phyloP scores from a whole-genome alignment of 2,888 invertebrate genomes.

The Spisula solida region DNA sequence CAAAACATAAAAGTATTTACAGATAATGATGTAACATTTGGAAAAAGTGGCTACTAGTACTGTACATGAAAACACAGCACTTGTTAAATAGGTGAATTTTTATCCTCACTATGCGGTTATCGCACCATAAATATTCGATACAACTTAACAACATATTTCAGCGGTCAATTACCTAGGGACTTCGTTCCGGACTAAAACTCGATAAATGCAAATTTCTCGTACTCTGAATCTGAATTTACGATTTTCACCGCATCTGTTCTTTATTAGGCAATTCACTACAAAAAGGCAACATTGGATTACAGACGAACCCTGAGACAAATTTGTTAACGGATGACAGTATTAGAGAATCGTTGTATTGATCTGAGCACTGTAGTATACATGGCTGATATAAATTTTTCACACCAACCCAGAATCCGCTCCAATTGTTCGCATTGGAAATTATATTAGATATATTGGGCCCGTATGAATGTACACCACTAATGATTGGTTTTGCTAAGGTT shows the following conservation, averaged over 20 bases:
- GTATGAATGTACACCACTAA: no score
- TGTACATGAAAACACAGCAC: no score
- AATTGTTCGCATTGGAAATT: no score
- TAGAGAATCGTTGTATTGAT: not conserved
- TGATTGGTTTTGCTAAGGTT: no score
- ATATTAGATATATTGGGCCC: no score
- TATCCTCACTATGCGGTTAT: not conserved
- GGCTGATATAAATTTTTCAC: no score
- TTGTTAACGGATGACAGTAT: conserved; percentile 4
- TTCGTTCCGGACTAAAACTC: not conserved
- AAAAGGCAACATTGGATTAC: not conserved
- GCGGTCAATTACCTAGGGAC: not conserved
- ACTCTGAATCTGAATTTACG: not conserved
- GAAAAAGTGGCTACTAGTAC: no score
- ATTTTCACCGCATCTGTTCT: not conserved
- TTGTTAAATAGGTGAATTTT: no score
- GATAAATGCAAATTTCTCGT: conserved; percentile 8
- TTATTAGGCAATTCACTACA: not conserved
- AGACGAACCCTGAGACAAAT: not conserved
- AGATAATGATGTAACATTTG: no score
- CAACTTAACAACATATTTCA: not conserved
- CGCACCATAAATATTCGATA: not conserved
- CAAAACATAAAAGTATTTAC: no score
- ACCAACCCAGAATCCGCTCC: no score
- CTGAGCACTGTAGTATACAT: no score